Conservation (phyloP, 2,888 invertebrate species). For the Tenthredo notha region DNA sequence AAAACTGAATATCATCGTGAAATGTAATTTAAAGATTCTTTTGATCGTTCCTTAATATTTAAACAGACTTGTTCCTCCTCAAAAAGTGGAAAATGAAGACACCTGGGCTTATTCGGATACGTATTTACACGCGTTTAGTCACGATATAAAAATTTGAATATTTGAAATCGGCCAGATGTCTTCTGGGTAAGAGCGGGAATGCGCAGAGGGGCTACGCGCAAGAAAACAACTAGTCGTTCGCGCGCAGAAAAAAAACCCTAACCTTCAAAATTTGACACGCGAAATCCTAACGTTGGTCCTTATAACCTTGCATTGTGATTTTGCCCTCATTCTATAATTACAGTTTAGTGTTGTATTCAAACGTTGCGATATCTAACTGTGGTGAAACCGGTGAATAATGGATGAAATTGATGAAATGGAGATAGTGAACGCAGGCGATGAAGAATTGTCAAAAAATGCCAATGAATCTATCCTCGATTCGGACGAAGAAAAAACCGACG, state of each 20-base stretch:
- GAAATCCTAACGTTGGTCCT: not conserved
- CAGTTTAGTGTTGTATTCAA: not conserved
- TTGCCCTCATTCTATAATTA: not conserved
- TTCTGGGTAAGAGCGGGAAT: slow-evolving; percentile 21
- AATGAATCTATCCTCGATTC: not conserved
- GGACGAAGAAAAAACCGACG: slow-evolving; percentile 50
- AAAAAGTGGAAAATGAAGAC: not conserved
- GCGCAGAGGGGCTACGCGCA: slow-evolving; percentile 14
- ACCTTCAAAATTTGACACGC: slow-evolving; percentile 52
- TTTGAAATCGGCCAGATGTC: not conserved
- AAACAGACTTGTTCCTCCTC: not conserved
- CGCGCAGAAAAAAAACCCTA: slow-evolving; percentile 49
- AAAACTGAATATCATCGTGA: not conserved
- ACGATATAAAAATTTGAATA: not conserved
- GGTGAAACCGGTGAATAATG: slow-evolving; percentile 53
- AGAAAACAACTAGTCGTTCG: not conserved
- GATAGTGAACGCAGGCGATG: slow-evolving; percentile 50
- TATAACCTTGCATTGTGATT: not conserved
- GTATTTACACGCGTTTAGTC: not conserved
- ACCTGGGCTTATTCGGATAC: no score
- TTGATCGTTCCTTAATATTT: not conserved
- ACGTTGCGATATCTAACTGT: not conserved
- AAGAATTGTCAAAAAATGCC: slow-evolving; percentile 4
- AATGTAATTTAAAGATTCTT: not conserved
- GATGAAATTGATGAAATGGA: slow-evolving; percentile 62